Conservation (phyloP, 2,888 invertebrate genomes). For the Troides oblongomaculatus region DNA sequence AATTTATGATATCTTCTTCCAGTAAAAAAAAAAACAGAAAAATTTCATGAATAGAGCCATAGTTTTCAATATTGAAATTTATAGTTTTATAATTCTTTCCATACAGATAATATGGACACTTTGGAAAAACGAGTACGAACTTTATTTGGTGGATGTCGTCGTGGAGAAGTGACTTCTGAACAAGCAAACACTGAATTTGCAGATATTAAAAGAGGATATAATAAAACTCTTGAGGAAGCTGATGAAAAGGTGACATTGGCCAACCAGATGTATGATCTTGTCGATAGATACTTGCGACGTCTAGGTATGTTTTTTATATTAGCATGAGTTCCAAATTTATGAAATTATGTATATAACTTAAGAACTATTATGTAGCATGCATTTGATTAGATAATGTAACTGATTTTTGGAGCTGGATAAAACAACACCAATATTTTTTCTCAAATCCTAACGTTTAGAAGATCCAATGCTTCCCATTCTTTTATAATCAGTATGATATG, state of each 20-base stretch:
- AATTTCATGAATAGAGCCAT: background rate
- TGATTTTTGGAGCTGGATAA: too few species aligned
- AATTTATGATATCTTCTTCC: too few species aligned
- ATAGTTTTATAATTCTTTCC: background rate
- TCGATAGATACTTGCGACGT: conserved; percentile 94
- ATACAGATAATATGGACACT: conserved; percentile 91
- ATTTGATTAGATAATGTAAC: too few species aligned
- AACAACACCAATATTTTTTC: too few species aligned
- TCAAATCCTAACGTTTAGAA: too few species aligned
- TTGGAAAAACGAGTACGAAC: conserved; percentile 93
- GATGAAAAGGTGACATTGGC: conserved; percentile 98
- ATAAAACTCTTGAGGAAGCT: conserved; percentile 94
- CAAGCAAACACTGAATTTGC: conserved; percentile 91
- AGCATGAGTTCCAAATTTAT: background rate
- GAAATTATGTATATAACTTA: background rate
- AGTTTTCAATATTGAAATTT: background rate
- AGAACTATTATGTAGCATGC: background rate
- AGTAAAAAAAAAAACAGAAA: too few species aligned
- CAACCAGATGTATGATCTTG: conserved; percentile 95
- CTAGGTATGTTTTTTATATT: conserved; percentile 81
- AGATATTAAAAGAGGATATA: conserved; percentile 91
- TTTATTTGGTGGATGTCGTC: conserved; percentile 92
- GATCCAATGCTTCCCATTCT: too few species aligned
- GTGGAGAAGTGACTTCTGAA: conserved; percentile 84
- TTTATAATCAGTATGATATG: too few species aligned